Base-by-base conservation (phyloP, 2,113 vertebrate species). In the Hippocampus zosterae region DNA sequence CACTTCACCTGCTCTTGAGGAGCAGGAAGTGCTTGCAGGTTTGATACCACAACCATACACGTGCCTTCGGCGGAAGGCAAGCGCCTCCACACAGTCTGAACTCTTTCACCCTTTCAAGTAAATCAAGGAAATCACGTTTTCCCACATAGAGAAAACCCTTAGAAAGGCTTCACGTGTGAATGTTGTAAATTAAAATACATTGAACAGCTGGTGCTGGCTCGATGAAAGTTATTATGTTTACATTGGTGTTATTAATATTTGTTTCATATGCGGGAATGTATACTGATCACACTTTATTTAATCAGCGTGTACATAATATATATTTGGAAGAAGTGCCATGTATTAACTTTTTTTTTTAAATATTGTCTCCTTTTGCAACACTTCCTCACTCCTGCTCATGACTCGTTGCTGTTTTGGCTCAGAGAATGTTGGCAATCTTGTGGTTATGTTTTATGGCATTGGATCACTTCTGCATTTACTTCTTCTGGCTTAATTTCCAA, bases 281-380 rank as follows among this genome's bases (percentile, higher is more conserved):
- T 92, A 88, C 78, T 79, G 88, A 86, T 85, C 80, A 89, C 88
- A 91, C 83, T 91, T 86, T 92, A 87, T 92, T 88, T 91, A 89
- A 91, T 90, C 91, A 74, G 83, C 82, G 68, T 92, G 89, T 92
- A 91, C 87, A 92, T 81, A 87, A 80, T 84, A 88, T 85, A 74
- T 82, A 72, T 83, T 80, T 78, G 77, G 59, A 75, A 73, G 62
- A 53, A 65, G 71, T 62, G 70, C n/a, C 69, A 52, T 81, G 75
- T 56, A 78, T 74, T 76, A 74, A 76, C 73, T 69, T 67, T 40
- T 21, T 79, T 63, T 67, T n/a, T 64, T 68, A 75, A 80, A 56
- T 56, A 40, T 77, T 68, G 59, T 65, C 29, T 69, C 72, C 53
- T 25, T 78, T 46, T 76, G 53, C 62, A 21, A 46, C 64, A 52